A percentile compares a stretch with the other conserved stretches of the same genome.
Conservation (phyloP, 2,797 vertebrate species). For the Sylvia borin region DNA sequence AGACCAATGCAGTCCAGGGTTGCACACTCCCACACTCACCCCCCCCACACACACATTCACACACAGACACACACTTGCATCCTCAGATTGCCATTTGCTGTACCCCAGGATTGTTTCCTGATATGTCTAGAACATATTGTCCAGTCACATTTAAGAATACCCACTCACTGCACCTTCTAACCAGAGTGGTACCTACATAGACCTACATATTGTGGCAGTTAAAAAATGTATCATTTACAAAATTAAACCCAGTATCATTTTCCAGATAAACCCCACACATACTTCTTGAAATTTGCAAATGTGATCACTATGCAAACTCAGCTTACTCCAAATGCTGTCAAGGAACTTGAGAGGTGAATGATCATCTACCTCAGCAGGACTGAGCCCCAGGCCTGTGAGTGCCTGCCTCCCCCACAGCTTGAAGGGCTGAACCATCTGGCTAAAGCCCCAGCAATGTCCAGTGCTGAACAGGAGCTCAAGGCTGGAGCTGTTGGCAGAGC, state of each 20-base stretch:
- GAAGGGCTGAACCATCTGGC: not conserved
- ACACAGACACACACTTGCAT: too few relatives aligned
- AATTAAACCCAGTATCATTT: not conserved
- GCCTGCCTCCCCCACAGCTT: not conserved
- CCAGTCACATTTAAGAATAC: not conserved
- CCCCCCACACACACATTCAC: too few relatives aligned
- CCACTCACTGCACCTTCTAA: not conserved
- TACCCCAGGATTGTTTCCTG: not conserved
- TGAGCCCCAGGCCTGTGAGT: not conserved
- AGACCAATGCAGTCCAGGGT: accelerated
- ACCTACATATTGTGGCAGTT: accelerated
- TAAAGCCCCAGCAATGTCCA: not conserved
- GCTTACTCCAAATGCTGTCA: not conserved
- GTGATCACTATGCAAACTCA: not conserved
- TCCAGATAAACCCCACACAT: not conserved
- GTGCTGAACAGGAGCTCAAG: not conserved
- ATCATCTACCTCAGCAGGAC: not conserved
- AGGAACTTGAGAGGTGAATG: not conserved
- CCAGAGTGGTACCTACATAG: not conserved
- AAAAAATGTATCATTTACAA: not conserved
- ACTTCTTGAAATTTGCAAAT: not conserved
- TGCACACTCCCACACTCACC: not conserved
- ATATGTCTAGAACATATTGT: not conserved
- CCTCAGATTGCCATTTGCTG: not conserved
- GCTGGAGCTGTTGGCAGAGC: not conserved